Conservation (phyloP, 2,888 invertebrate genomes). For the Hanleya hanleyi region DNA sequence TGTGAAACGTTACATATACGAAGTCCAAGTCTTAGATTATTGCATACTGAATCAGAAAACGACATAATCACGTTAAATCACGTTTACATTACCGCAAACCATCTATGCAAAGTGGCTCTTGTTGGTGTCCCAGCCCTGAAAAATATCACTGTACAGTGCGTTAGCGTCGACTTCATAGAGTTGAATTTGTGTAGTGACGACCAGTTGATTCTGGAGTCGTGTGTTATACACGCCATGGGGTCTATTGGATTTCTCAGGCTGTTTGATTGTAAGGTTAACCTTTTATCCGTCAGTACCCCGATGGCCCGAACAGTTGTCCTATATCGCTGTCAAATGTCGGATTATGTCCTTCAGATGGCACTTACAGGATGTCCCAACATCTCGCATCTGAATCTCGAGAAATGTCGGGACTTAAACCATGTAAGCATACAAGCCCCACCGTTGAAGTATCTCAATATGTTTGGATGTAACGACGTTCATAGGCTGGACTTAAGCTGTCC, state of each 20-base stretch:
- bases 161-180: constrained; percentile 57
- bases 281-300: constrained; percentile 54
- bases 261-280: constrained; percentile 58
- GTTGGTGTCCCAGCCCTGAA: constrained; percentile 55
- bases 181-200: constrained; percentile 60
- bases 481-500: constrained; percentile 53
- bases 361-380: constrained; percentile 58
- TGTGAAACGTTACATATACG: constrained; percentile 57
- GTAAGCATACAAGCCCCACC: constrained; percentile 45
- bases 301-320: constrained; percentile 55
- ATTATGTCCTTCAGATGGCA: constrained; percentile 60
- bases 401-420: constrained; percentile 48
- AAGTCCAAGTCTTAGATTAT: constrained; percentile 51
- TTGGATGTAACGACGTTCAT: constrained; percentile 52
- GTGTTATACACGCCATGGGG: constrained; percentile 55
- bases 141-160: constrained; percentile 58
- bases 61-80: constrained; percentile 58
- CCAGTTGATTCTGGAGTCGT: constrained; percentile 55
- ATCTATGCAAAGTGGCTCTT: constrained; percentile 56
- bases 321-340: constrained; percentile 56
- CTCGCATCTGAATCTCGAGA: constrained; percentile 57
- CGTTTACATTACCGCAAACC: constrained; percentile 60
- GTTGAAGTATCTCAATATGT: constrained; percentile 57
- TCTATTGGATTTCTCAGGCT: constrained; percentile 57
- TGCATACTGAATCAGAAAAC: constrained; percentile 57